Evolutionary conservation across 2,797 vertebrate genomes (phyloP).

Genomic region (Crypturellus tataupa): DNA sequence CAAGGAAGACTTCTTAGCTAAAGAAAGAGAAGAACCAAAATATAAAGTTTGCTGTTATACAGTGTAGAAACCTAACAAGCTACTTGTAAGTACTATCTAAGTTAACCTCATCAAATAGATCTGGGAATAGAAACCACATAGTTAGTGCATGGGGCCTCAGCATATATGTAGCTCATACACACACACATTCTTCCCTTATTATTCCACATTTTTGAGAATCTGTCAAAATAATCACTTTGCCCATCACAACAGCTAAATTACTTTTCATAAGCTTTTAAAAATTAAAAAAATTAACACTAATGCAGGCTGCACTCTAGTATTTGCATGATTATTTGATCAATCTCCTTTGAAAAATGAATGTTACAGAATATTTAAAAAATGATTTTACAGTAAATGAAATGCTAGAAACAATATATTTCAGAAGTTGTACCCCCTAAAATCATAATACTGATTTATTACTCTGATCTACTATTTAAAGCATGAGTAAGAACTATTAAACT

Average conservation of each 20-base stretch:
- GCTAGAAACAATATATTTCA: conserved; percentile 69
- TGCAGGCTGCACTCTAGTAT: not conserved
- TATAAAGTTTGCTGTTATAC: not conserved
- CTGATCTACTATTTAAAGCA: conserved; percentile 75
- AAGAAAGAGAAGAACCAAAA: not conserved
- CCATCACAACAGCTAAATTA: conserved; percentile 32
- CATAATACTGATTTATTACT: conserved; percentile 74
- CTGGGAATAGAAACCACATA: not conserved
- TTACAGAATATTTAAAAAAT: conserved; percentile 40
- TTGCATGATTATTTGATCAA: conserved; percentile 65
- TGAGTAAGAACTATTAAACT: conserved; percentile 72
- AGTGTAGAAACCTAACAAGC: not conserved
- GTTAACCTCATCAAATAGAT: not conserved
- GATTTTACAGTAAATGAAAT: conserved; percentile 72
- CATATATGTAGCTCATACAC: not conserved
- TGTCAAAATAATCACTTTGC: conserved; percentile 9
- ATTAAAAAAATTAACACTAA: conserved; percentile 24
- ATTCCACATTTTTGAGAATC: not conserved
- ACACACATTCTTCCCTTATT: not conserved
- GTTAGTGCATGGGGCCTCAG: not conserved
- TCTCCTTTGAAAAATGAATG: conserved; percentile 44
- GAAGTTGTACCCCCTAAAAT: conserved; percentile 63
- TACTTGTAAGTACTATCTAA: not conserved
- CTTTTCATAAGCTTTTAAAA: conserved; percentile 33
- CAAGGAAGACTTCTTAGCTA: not conserved